Evolutionary conservation across 2,113 vertebrate genomes (phyloP).

Genomic region (Leptobrachium ailaonicum): DNA sequence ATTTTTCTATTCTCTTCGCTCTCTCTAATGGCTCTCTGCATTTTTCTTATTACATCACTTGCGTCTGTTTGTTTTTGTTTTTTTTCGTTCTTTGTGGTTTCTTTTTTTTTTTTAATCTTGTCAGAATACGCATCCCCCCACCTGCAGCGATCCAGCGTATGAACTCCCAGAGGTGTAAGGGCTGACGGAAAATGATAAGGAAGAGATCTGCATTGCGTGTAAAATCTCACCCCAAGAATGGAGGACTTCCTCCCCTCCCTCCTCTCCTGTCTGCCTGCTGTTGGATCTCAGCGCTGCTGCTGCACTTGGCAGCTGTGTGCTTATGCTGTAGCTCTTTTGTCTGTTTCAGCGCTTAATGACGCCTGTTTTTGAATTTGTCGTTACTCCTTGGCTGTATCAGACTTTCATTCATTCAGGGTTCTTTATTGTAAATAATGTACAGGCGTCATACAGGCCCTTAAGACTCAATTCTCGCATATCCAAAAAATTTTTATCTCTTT

Average conservation of each 20-base stretch:
- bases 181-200: neutral
- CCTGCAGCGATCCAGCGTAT: too few relatives aligned
- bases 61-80: too few relatives aligned
- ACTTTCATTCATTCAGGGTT: neutral
- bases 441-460: too few relatives aligned
- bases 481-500: too few relatives aligned
- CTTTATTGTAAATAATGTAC: neutral
- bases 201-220: slow-evolving; percentile 24
- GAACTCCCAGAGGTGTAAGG: too few relatives aligned
- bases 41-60: too few relatives aligned
- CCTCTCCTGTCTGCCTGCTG: neutral
- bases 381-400: neutral
- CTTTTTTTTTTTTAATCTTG: too few relatives aligned
- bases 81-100: too few relatives aligned
- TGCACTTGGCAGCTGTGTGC: slow-evolving; percentile 33
- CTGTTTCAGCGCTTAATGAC: slow-evolving; percentile 1
- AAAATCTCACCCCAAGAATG: slow-evolving; percentile 27
- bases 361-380: slow-evolving; percentile 1
- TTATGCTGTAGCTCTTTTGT: slow-evolving; percentile 35
- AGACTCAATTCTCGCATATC: too few relatives aligned
- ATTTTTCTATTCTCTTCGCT: too few relatives aligned
- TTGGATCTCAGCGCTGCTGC: slow-evolving; percentile 3
- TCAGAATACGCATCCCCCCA: too few relatives aligned
- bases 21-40: too few relatives aligned
- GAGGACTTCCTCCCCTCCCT: slow-evolving; percentile 10